A percentile compares a stretch with the other conserved stretches of the same genome.
Conservation (phyloP, 1,140 invertebrate genomes). For the Heliconius eleuchia region DNA sequence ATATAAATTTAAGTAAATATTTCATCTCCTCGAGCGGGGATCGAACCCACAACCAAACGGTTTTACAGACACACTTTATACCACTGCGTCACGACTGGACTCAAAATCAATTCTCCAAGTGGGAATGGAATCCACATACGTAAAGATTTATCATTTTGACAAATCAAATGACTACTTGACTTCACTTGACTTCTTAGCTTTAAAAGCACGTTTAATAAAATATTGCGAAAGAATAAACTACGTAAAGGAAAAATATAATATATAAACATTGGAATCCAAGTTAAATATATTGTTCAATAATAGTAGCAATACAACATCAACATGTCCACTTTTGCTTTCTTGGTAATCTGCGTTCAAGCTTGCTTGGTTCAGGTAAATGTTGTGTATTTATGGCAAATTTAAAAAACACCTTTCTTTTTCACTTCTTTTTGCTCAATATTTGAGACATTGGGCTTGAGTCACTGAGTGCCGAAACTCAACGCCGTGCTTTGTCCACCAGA, state of each 20-base stretch:
- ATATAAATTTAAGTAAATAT: too few species aligned
- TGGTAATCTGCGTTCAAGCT: neutral
- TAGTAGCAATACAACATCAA: neutral
- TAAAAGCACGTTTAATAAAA: neutral
- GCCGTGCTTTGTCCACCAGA: too few species aligned
- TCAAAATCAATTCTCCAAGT: too few species aligned
- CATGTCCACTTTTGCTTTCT: neutral
- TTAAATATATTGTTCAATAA: neutral
- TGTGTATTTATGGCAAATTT: too few species aligned
- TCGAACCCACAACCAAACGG: too few species aligned
- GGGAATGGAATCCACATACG: neutral
- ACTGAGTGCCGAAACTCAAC: too few species aligned
- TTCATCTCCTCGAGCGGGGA: too few species aligned
- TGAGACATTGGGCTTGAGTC: too few species aligned
- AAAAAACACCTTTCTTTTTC: too few species aligned
- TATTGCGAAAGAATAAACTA: neutral
- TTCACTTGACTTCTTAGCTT: neutral
- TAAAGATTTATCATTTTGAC: neutral
- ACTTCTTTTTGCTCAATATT: too few species aligned
- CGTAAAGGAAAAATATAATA: neutral
- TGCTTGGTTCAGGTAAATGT: conserved; percentile 6
- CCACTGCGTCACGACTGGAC: too few species aligned
- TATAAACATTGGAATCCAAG: neutral
- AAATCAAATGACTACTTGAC: neutral
- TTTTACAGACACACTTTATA: too few species aligned